Percentiles rank a stretch among this genome's conserved stretches.
These are phyloP conservation scores for Panzeria rudis DNA, from an alignment of 2,888 invertebrate species.

Conservation along the genomic window DNA sequence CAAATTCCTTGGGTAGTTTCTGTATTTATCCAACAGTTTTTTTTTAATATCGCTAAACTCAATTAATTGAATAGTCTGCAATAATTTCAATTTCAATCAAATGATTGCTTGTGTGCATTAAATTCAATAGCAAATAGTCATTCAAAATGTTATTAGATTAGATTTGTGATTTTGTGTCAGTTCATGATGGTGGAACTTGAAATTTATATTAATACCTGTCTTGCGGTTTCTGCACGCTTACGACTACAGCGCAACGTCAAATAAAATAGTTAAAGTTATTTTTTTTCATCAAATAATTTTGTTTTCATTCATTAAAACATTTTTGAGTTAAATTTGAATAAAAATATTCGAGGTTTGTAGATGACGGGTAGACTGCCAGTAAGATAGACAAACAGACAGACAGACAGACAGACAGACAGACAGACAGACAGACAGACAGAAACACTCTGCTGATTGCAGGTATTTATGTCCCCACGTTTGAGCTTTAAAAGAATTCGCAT, in stretches of 20 bases:
- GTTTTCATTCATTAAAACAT: slow-evolving; percentile 49
- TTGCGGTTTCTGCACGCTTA: too few relatives aligned
- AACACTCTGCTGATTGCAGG: slow-evolving; percentile 37
- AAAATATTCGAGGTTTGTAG: too few relatives aligned
- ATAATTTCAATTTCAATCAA: not conserved
- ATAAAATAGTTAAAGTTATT: slow-evolving; percentile 29
- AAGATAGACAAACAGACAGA: not conserved
- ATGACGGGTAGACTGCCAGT: not conserved
- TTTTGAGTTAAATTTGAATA: slow-evolving; percentile 41
- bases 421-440: not conserved
- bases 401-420: not conserved
- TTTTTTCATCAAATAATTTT: slow-evolving; percentile 31
- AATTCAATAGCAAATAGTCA: slow-evolving; percentile 1
- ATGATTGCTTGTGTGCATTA: not conserved
- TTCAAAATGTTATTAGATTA: slow-evolving; percentile 20
- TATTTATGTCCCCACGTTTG: slow-evolving; percentile 1
- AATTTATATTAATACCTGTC: slow-evolving; percentile 12
- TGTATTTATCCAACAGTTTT: not conserved
- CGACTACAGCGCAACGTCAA: slow-evolving; percentile 18
- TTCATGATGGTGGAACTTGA: slow-evolving; percentile 18
- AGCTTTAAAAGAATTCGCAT: slow-evolving; percentile 47
- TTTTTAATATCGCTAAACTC: not conserved
- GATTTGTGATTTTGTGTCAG: slow-evolving; percentile 8
- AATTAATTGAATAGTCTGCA: not conserved
- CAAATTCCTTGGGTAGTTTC: not conserved